Percentiles rank a stretch among this genome's conserved stretches.
Conservation (phyloP, 92 coral and sea anemone genomes). For the Phenganax stokvisi region DNA sequence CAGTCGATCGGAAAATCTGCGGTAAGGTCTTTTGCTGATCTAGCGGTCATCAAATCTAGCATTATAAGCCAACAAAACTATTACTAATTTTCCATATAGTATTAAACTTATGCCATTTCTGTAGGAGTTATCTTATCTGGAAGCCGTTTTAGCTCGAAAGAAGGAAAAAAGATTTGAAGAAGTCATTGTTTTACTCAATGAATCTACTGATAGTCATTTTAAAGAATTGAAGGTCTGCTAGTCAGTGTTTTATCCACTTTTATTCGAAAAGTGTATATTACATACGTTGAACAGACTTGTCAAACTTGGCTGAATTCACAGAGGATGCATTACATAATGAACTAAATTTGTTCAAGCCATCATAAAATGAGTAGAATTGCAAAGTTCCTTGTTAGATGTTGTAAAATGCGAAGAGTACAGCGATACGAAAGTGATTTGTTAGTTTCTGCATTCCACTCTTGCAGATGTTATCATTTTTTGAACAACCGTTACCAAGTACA, state of each 20-base stretch:
- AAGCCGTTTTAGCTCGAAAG: conserved; percentile 77
- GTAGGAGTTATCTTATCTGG: conserved; percentile 89
- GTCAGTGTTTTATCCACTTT: not conserved
- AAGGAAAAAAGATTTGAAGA: conserved; percentile 76
- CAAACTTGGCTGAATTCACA: too few relatives aligned
- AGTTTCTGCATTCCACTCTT: not conserved
- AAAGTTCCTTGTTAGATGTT: too few relatives aligned
- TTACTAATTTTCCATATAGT: not conserved
- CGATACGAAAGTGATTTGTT: too few relatives aligned
- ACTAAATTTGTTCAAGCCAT: too few relatives aligned
- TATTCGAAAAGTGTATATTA: not conserved
- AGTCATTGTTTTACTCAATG: conserved; percentile 69
- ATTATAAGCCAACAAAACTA: not conserved
- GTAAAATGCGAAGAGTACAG: too few relatives aligned
- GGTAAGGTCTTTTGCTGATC: conserved; percentile 46
- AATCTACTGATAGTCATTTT: conserved; percentile 83
- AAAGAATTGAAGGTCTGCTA: conserved; percentile 68
- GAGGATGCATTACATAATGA: too few relatives aligned
- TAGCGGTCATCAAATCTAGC: too few relatives aligned
- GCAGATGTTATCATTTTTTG: not conserved
- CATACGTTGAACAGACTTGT: too few relatives aligned
- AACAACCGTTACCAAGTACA: not conserved
- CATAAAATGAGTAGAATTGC: too few relatives aligned
- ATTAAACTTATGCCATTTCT: not conserved
- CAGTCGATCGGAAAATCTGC: conserved; percentile 98